Evolutionary conservation across 2,113 vertebrate species (phyloP).

Genomic region (Syngnathus scovelli): DNA sequence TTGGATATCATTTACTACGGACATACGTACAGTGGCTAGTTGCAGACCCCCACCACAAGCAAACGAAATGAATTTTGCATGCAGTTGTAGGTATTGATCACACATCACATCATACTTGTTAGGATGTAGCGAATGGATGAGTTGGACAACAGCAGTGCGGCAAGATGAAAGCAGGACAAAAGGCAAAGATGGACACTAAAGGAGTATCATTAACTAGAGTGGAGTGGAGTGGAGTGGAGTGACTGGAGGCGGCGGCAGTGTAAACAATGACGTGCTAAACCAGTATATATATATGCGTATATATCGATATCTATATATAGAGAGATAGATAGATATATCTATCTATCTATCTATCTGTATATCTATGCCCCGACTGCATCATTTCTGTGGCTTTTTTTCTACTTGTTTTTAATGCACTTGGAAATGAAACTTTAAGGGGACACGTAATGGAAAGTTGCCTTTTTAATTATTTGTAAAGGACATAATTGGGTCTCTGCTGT

Average conservation of each 20-base stretch:
- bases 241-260: neutral
- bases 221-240: constrained; percentile 6
- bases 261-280: neutral
- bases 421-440: neutral
- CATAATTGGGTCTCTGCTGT: neutral
- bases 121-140: constrained; percentile 19
- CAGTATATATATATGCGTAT: neutral
- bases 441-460: neutral
- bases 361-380: neutral
- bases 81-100: constrained; percentile 55
- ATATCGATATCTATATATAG: too few species aligned
- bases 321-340: too few species aligned
- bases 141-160: constrained; percentile 32
- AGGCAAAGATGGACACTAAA: neutral
- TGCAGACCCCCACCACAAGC: constrained; percentile 22
- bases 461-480: neutral
- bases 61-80: constrained; percentile 57
- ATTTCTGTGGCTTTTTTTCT: too few species aligned
- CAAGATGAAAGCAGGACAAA: constrained; percentile 22
- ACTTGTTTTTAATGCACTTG: neutral
- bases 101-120: constrained; percentile 55
- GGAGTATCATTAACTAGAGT: neutral
- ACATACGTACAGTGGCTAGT: constrained; percentile 2
- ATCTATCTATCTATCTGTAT: too few species aligned
- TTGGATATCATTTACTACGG: too few species aligned